phyloP scores from a whole-genome alignment of 2,888 invertebrate genomes.

The Embidobia sp. region DNA sequence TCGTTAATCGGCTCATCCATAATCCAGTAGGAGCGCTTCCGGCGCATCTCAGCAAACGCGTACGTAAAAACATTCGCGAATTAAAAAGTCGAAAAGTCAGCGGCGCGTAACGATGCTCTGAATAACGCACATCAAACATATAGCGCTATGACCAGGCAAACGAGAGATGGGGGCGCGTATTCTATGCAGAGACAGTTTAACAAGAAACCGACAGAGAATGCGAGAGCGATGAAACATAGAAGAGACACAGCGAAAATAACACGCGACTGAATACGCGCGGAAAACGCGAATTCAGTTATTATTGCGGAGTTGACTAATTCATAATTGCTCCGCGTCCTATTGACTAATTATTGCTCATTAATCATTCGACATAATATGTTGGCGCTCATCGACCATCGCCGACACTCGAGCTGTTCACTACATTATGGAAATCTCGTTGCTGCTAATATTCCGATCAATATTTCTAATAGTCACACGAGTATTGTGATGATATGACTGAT shows the following conservation, averaged over 20 bases:
- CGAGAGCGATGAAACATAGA: slow-evolving; percentile 25
- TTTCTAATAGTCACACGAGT: slow-evolving; percentile 47
- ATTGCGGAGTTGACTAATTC: slow-evolving; percentile 36
- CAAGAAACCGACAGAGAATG: slow-evolving; percentile 46
- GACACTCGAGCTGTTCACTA: slow-evolving; percentile 41
- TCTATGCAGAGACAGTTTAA: slow-evolving; percentile 52
- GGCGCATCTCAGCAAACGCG: slow-evolving; percentile 9
- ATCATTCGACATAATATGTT: slow-evolving; percentile 39
- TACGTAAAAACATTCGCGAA: slow-evolving; percentile 41
- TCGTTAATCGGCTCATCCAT: slow-evolving; percentile 35
- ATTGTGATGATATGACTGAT: slow-evolving; percentile 27
- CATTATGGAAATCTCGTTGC: slow-evolving; percentile 56
- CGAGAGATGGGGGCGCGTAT: slow-evolving; percentile 36
- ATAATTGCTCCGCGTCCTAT: slow-evolving; percentile 30
- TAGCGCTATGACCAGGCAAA: slow-evolving; percentile 21
- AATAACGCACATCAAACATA: slow-evolving; percentile 53
- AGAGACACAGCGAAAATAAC: slow-evolving; percentile 38
- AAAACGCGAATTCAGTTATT: slow-evolving; percentile 37
- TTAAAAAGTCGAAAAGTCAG: slow-evolving; percentile 57
- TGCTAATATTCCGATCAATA: slow-evolving; percentile 54
- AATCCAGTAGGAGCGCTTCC: slow-evolving; percentile 30
- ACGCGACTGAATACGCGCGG: slow-evolving; percentile 2
- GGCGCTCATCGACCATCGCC: slow-evolving; percentile 13
- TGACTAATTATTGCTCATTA: slow-evolving; percentile 57
- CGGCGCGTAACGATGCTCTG: slow-evolving; percentile 47